These are phyloP conservation scores for Rachycentron canadum DNA, from an alignment of 2,797 vertebrate species.

Conservation along the genomic window DNA sequence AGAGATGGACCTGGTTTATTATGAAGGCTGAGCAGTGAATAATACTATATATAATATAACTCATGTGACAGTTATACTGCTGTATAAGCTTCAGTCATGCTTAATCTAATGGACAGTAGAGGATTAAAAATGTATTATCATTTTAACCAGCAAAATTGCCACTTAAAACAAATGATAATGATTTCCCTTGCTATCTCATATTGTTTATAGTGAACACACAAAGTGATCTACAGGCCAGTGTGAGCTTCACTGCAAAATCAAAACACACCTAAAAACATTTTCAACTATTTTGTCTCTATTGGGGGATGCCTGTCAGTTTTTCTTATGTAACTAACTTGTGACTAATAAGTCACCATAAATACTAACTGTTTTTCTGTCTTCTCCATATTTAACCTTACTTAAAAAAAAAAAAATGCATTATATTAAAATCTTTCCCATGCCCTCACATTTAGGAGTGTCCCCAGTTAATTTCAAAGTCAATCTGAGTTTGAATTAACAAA, in stretches of 20 bases:
- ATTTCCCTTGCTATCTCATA: background rate
- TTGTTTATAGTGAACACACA: background rate
- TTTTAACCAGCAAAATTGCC: background rate
- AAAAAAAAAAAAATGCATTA: too few relatives aligned
- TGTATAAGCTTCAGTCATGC: background rate
- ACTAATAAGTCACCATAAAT: background rate
- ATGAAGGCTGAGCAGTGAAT: background rate
- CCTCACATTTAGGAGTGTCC: too few relatives aligned
- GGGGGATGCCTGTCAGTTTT: background rate
- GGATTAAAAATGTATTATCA: background rate
- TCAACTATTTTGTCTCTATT: background rate
- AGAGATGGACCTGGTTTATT: slow-evolving; percentile 7
- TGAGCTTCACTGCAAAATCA: background rate
- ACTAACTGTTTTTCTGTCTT: too few relatives aligned
- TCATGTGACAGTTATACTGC: background rate
- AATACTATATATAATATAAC: too few relatives aligned
- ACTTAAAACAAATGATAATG: slow-evolving; percentile 19
- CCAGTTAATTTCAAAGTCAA: too few relatives aligned
- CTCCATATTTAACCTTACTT: too few relatives aligned
- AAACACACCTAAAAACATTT: background rate
- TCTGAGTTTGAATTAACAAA: too few relatives aligned
- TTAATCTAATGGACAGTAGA: slow-evolving; percentile 1
- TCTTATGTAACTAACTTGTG: too few relatives aligned
- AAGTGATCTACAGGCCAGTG: background rate
- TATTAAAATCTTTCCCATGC: too few relatives aligned